phyloP scores from a whole-genome alignment of 2,113 vertebrate species.

The Phyllostomus discolor region DNA sequence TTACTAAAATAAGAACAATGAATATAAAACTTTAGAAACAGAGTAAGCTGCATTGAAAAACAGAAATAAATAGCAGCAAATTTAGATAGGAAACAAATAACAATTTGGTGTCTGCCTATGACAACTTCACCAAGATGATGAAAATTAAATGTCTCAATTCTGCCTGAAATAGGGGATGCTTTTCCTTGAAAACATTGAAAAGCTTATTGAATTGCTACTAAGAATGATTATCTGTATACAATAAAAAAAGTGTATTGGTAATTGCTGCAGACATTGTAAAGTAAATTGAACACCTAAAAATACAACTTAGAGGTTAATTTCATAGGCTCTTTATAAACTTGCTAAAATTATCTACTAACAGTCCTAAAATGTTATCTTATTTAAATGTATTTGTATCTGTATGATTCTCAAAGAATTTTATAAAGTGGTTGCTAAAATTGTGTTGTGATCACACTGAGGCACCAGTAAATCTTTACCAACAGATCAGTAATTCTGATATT shows the following conservation, averaged over 20 bases:
- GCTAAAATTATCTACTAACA: conserved; percentile 12
- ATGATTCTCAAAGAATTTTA: conserved; percentile 45
- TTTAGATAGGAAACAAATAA: conserved; percentile 42
- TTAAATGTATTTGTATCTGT: not conserved
- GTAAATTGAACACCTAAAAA: not conserved
- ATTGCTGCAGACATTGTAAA: conserved; percentile 18
- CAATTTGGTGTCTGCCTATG: conserved; percentile 14
- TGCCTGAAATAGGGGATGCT: conserved; percentile 19
- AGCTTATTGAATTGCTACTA: conserved; percentile 27
- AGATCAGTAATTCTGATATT: not conserved
- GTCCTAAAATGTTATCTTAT: conserved; percentile 9
- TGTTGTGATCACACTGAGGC: conserved; percentile 3
- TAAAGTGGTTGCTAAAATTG: conserved; percentile 12
- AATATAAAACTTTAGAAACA: conserved; percentile 28
- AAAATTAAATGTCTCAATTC: conserved; percentile 41
- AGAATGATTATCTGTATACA: conserved; percentile 18
- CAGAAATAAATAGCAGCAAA: conserved; percentile 51
- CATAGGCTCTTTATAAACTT: conserved; percentile 34
- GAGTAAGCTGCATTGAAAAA: conserved; percentile 21
- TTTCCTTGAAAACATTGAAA: not conserved
- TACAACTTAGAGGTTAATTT: conserved; percentile 27
- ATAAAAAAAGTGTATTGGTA: conserved; percentile 8
- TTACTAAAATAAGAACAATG: conserved; percentile 32
- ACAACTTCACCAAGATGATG: conserved; percentile 29
- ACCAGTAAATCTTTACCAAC: conserved; percentile 12